These are phyloP conservation scores for Xylocopa sonorina DNA, from an alignment of 1,140 invertebrate genomes.

Conservation along the genomic window DNA sequence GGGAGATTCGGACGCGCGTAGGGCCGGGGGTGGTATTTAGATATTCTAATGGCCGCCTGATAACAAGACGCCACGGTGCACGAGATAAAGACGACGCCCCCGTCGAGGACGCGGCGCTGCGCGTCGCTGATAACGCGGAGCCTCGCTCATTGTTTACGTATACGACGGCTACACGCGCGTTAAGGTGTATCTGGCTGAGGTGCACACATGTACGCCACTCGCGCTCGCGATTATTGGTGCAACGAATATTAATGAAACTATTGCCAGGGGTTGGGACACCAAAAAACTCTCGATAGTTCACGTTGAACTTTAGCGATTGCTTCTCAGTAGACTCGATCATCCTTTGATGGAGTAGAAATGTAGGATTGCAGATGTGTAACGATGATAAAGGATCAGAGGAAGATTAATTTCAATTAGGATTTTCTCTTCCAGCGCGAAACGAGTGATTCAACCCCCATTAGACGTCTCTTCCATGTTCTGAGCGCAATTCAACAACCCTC, in stretches of 20 bases:
- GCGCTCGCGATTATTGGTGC: conserved; percentile 56
- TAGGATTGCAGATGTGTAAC: too few relatives aligned
- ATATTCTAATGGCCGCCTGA: conserved; percentile 81
- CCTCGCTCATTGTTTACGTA: conserved; percentile 76
- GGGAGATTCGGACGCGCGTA: conserved; percentile 52
- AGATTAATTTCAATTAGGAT: too few relatives aligned
- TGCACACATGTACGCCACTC: conserved; percentile 50
- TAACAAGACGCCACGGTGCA: conserved; percentile 77
- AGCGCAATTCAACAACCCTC: too few relatives aligned
- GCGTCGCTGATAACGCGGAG: conserved; percentile 77
- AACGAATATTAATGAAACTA: conserved; percentile 61
- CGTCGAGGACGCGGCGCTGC: conserved; percentile 76
- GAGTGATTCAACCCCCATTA: too few relatives aligned
- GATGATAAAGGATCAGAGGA: too few relatives aligned
- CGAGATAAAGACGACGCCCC: conserved; percentile 79
- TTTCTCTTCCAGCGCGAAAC: too few relatives aligned
- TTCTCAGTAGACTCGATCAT: too few relatives aligned
- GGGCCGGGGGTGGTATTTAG: conserved; percentile 80
- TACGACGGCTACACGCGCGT: conserved; percentile 57
- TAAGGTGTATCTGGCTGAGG: conserved; percentile 47
- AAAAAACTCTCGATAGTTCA: too few relatives aligned
- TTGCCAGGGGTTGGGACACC: too few relatives aligned
- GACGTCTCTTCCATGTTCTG: too few relatives aligned
- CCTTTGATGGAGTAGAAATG: too few relatives aligned
- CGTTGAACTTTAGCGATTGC: too few relatives aligned